These are phyloP conservation scores for Platynereis dumerilii DNA, from an alignment of 2,888 invertebrate genomes.

Conservation along the genomic window DNA sequence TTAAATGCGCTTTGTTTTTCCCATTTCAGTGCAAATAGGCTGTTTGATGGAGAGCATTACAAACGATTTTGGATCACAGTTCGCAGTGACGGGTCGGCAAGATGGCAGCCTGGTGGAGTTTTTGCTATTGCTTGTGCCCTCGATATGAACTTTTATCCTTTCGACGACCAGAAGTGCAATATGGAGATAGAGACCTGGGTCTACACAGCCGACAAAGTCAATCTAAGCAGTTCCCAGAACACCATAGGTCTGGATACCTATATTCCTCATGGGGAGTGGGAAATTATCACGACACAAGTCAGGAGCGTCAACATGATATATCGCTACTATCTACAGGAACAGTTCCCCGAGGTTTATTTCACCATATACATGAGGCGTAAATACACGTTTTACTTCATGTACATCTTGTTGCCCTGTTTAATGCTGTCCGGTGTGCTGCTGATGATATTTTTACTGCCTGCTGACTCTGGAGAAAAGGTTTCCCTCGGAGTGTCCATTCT, in stretches of 20 bases:
- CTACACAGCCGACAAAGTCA: constrained; percentile 39
- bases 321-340: constrained; percentile 28
- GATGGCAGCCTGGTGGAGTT: constrained; percentile 34
- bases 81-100: constrained; percentile 18
- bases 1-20: no score
- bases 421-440: constrained; percentile 46
- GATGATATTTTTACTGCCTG: constrained; percentile 45
- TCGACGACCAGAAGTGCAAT: constrained; percentile 25
- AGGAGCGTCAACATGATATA: constrained; percentile 23
- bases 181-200: constrained; percentile 41
- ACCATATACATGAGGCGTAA: constrained; percentile 38
- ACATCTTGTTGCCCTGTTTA: constrained; percentile 48
- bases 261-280: constrained; percentile 44
- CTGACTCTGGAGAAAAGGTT: constrained; percentile 49
- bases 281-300: constrained; percentile 35
- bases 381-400: constrained; percentile 44
- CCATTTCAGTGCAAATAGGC: constrained; percentile 26
- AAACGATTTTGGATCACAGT: constrained; percentile 34
- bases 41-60: constrained; percentile 34
- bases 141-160: constrained; percentile 31
- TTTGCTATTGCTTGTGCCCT: constrained; percentile 26
- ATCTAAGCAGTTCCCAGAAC: constrained; percentile 21
- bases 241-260: constrained; percentile 32
- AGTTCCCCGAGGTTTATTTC: constrained; percentile 39
- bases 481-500: constrained; percentile 52